Evolutionary conservation across 1,140 invertebrate species (phyloP), one percentile per base, ranked within the genome.

Genomic region (Sarcophaga bullata): DNA sequence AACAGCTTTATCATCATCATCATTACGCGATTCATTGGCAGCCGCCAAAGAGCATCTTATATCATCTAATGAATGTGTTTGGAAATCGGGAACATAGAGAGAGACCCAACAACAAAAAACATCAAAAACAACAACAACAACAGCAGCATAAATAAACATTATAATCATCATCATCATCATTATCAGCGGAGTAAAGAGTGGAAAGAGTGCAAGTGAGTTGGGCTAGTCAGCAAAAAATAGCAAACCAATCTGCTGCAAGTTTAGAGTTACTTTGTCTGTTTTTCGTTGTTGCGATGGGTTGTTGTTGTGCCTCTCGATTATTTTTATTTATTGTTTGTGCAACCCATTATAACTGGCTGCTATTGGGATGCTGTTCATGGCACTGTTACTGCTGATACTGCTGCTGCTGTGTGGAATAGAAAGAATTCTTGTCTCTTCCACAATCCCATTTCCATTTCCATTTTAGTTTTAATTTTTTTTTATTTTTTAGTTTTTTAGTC

Each of bases 1-100:
- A 19, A 68, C 62, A 68, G 62, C 62, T 7, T 19, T 68, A 50
- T 78, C 75, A 49, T 78, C 75, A 78, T 78, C 75, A 76, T n/a
- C 73, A 76, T 48, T 49, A 76, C 47, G n/a, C 17, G 75, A 48
- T 25, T 50, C 75, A 46, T 8, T 48, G 46, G 73, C 37, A 75
- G 73, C 73, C 25, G 48, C 75, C 48, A 78, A 52, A 78, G 75
- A 78, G 75, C 75, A 78, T 78, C 48, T 78, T 52, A 78, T 78
- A 52, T n/a, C 48, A 52, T 78, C 75, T 17, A 78, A 78, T 78
- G 75, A 78, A 52, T 78, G 48, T 50, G 49, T 78, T 19, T 78
- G 75, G 75, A 78, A 78, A 52, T 78, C 75, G 75, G 75, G 19
- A 19, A 50, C 75, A 78, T 68, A 68, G 62, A 17, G 62, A 19